Percentiles rank a stretch among this genome's conserved stretches.
Conservation (phyloP, 2,888 invertebrate species). For the Hyppa rectilinea region DNA sequence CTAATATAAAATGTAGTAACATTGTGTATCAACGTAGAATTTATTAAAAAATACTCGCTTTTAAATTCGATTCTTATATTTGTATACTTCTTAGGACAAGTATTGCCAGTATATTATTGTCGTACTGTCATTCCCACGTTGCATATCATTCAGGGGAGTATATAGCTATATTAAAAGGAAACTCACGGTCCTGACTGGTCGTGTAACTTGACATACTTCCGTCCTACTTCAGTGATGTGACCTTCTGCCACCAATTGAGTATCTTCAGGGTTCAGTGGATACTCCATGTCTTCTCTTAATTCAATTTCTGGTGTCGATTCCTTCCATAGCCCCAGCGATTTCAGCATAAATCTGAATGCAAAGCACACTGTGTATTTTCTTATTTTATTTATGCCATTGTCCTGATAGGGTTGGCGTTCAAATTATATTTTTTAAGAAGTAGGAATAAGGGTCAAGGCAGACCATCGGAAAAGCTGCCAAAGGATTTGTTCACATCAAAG, state of each 20-base stretch:
- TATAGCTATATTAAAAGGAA: conserved; percentile 34
- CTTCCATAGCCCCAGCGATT: conserved; percentile 97
- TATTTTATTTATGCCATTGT: not conserved
- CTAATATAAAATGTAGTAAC: conserved; percentile 2
- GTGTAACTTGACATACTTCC: conserved; percentile 82
- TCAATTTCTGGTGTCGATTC: conserved; percentile 85
- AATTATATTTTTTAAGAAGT: not conserved
- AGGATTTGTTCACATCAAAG: not conserved
- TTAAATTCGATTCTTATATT: not conserved
- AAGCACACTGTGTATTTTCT: conserved; percentile 3
- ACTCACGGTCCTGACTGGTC: conserved; percentile 85
- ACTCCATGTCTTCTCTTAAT: conserved; percentile 83
- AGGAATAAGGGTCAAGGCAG: not conserved
- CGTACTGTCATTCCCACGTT: not conserved
- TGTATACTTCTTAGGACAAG: not conserved
- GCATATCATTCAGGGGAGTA: not conserved
- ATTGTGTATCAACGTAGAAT: not conserved
- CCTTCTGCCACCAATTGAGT: conserved; percentile 81
- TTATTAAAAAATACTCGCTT: not conserved
- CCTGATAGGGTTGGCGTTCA: not conserved
- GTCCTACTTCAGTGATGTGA: conserved; percentile 78
- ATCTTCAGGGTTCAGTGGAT: conserved; percentile 79
- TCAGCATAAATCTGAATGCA: conserved; percentile 94
- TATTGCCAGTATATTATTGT: not conserved
- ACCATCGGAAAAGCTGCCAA: not conserved